Evolutionary conservation across 2,888 invertebrate species (phyloP).

Genomic region (Cryptocephalus primarius): DNA sequence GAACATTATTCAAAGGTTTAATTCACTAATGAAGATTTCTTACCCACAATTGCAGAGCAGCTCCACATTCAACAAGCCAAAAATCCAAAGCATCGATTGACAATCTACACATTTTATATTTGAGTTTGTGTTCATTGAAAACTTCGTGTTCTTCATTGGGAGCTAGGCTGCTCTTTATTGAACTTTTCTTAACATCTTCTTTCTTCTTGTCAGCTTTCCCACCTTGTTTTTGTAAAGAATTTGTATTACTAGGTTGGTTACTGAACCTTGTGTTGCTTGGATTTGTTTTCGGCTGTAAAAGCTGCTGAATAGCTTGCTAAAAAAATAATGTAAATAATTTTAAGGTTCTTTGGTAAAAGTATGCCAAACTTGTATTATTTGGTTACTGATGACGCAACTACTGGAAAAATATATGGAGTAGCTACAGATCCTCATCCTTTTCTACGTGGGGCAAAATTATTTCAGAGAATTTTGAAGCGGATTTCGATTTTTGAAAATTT

Average conservation of each 20-base stretch:
- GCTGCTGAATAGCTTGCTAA: constrained; percentile 20
- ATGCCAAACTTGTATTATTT: too few relatives aligned
- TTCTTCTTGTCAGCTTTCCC: constrained; percentile 13
- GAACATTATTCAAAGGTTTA: too few relatives aligned
- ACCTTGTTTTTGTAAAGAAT: constrained; percentile 4
- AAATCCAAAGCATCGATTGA: constrained; percentile 84
- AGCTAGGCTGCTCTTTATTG: constrained; percentile 9
- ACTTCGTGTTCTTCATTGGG: constrained; percentile 16
- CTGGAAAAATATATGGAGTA: too few relatives aligned
- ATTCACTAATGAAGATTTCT: constrained; percentile 1
- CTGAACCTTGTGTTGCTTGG: not conserved
- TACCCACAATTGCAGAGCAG: constrained; percentile 77
- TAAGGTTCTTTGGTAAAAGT: too few relatives aligned
- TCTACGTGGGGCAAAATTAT: too few relatives aligned
- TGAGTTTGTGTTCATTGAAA: constrained; percentile 44
- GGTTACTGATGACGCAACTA: too few relatives aligned
- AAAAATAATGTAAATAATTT: not conserved
- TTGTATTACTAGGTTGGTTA: constrained; percentile 7
- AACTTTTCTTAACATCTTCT: constrained; percentile 23
- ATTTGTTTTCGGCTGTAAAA: constrained; percentile 22
- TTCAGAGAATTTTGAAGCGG: too few relatives aligned
- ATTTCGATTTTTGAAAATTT: too few relatives aligned
- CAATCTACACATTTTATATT: constrained; percentile 86
- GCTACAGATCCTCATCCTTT: too few relatives aligned
- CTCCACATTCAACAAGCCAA: constrained; percentile 80